Evolutionary conservation across 2,797 vertebrate species (phyloP).

Genomic region (Neostethus bicornis): DNA sequence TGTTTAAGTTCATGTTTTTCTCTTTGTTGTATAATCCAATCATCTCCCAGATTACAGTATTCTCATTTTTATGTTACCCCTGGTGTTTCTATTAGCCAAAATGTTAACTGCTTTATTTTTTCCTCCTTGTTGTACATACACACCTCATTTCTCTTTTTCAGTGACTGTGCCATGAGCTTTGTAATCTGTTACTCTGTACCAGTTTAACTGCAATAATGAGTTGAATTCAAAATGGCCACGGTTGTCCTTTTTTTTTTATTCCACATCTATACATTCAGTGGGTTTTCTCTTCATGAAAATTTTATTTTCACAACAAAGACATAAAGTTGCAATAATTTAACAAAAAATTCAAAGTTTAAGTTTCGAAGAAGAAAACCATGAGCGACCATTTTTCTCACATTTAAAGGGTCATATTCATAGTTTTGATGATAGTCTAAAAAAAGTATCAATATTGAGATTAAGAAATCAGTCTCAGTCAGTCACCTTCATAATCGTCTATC

Average conservation of each 20-base stretch:
- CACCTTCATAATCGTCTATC: too few species aligned
- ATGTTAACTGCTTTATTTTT: conserved; percentile 58
- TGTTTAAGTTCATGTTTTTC: conserved; percentile 69
- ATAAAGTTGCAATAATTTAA: too few species aligned
- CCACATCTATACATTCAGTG: background rate
- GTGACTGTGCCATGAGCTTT: conserved; percentile 79
- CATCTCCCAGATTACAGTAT: conserved; percentile 64
- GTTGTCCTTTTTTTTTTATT: conserved; percentile 56
- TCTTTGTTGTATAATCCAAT: conserved; percentile 74
- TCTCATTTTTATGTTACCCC: conserved; percentile 69
- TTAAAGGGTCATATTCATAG: too few species aligned
- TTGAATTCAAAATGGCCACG: conserved; percentile 71
- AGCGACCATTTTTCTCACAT: too few species aligned
- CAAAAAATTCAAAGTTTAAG: too few species aligned
- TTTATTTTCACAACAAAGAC: too few species aligned
- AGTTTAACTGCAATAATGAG: conserved; percentile 80
- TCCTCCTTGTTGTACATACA: conserved; percentile 74
- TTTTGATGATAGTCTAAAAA: too few species aligned
- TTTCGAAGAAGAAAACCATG: too few species aligned
- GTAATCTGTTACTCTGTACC: conserved; percentile 77
- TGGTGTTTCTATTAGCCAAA: conserved; percentile 69
- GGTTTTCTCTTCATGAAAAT: too few species aligned
- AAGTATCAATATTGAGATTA: too few species aligned
- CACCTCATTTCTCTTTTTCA: conserved; percentile 73
- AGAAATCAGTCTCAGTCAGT: too few species aligned